Evolutionary conservation across 2,113 vertebrate genomes (phyloP).

Genomic region (Etheostoma spectabile): DNA sequence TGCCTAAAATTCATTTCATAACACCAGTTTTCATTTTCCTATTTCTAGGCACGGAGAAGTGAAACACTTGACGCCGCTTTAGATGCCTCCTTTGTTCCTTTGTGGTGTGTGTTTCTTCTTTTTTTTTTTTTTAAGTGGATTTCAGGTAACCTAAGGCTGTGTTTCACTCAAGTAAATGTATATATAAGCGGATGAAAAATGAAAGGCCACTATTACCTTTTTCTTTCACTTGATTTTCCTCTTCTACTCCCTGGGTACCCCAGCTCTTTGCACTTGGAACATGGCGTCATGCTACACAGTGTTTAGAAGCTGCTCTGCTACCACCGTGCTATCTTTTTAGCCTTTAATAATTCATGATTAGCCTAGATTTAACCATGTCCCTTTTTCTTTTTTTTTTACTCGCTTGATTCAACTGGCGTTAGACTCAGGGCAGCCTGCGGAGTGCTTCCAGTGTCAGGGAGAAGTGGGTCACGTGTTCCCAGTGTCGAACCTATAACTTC

Average conservation of each 20-base stretch:
- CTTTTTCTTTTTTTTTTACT: slow-evolving; percentile 25
- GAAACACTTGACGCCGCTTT: slow-evolving; percentile 23
- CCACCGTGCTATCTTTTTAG: slow-evolving; percentile 49
- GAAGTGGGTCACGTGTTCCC: slow-evolving; percentile 80
- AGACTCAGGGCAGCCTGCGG: slow-evolving; percentile 68
- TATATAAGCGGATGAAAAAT: slow-evolving; percentile 4
- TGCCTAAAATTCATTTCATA: slow-evolving; percentile 60
- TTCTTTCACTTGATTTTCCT: slow-evolving; percentile 20
- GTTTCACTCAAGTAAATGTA: slow-evolving; percentile 14
- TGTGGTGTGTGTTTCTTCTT: background rate
- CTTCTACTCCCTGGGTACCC: slow-evolving; percentile 1
- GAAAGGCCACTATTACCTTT: slow-evolving; percentile 12
- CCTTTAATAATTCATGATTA: slow-evolving; percentile 72
- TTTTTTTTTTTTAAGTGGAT: slow-evolving; percentile 8
- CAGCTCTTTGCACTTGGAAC: slow-evolving; percentile 16
- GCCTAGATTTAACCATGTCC: slow-evolving; percentile 44
- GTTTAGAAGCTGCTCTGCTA: slow-evolving; percentile 31
- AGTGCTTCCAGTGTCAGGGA: slow-evolving; percentile 81
- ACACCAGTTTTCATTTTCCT: slow-evolving; percentile 57
- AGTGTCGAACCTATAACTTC: slow-evolving; percentile 80
- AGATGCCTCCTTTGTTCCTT: slow-evolving; percentile 32
- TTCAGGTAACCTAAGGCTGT: background rate
- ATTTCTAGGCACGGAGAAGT: background rate
- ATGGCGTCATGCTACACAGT: slow-evolving; percentile 31
- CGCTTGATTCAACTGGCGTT: slow-evolving; percentile 53